Conservation (phyloP, 1,140 invertebrate species). For the Drosophila yakuba region DNA sequence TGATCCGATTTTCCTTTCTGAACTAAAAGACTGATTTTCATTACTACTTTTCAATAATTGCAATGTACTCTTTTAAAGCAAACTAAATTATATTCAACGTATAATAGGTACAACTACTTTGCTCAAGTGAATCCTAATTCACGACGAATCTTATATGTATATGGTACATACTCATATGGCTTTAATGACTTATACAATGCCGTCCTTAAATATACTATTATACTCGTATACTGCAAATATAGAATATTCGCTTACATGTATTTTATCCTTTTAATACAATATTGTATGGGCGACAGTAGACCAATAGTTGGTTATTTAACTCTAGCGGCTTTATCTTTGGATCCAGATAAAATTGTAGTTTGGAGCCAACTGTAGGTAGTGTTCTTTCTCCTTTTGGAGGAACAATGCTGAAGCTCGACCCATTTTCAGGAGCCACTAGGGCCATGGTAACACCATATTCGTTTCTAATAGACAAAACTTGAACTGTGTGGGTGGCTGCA, state of each 20-base stretch:
- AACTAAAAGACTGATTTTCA: constrained; percentile 38
- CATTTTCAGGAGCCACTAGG: background rate
- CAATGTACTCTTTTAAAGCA: background rate
- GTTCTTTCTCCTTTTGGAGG: background rate
- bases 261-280: background rate
- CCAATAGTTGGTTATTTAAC: constrained; percentile 9
- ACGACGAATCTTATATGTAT: background rate
- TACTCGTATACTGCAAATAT: background rate
- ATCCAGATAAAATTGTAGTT: constrained; percentile 5
- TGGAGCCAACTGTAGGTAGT: constrained; percentile 6
- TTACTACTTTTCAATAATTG: background rate
- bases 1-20: background rate
- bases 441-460: constrained; percentile 8
- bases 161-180: background rate
- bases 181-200: background rate
- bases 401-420: constrained; percentile 9
- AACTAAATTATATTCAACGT: background rate
- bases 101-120: too few relatives aligned
- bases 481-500: background rate
- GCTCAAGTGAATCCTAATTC: background rate
- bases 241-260: too few relatives aligned
- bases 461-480: background rate
- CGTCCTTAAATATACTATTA: constrained; percentile 4
- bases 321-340: constrained; percentile 1
- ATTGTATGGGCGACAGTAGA: constrained; percentile 17